Conservation (phyloP, 2,797 vertebrate species). For the Pipistrellus pygmaeus region DNA sequence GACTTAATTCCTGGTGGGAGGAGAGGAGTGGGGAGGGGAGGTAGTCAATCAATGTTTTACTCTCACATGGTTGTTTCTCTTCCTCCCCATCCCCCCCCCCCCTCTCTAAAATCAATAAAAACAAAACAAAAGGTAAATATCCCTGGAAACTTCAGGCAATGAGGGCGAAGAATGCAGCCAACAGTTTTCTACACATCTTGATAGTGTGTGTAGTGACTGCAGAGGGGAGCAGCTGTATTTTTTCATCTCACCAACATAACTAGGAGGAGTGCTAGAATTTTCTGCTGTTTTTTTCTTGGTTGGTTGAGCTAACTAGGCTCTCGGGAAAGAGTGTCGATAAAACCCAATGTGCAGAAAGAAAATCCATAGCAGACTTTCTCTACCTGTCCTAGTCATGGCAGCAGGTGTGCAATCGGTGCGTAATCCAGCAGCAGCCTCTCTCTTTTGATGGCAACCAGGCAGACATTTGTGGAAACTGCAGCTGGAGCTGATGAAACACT, state of each 20-base stretch:
- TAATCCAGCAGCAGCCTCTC: not conserved
- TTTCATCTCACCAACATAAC: not conserved
- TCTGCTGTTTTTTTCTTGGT: not conserved
- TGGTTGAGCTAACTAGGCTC: not conserved
- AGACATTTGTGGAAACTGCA: not conserved
- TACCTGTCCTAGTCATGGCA: not conserved
- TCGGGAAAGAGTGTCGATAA: not conserved
- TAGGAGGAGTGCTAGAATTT: not conserved
- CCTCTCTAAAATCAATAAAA: no score
- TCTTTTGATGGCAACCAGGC: not conserved
- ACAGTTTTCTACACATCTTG: not conserved
- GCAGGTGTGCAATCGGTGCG: fast-evolving
- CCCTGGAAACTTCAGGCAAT: not conserved
- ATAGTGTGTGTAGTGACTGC: fast-evolving
- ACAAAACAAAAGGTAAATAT: not conserved
- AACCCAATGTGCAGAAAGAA: not conserved
- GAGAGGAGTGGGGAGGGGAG: no score
- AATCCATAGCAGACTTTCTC: not conserved
- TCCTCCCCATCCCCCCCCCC: no score
- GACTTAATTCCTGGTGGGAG: no score
- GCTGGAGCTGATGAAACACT: not conserved
- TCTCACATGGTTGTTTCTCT: no score
- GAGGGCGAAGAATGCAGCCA: not conserved
- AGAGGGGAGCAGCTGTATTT: not conserved
- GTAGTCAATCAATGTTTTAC: no score